Percentiles rank a stretch among this genome's conserved stretches.
Evolutionary conservation across 2,888 invertebrate species (phyloP).

Genomic region (Lysandra coridon): DNA sequence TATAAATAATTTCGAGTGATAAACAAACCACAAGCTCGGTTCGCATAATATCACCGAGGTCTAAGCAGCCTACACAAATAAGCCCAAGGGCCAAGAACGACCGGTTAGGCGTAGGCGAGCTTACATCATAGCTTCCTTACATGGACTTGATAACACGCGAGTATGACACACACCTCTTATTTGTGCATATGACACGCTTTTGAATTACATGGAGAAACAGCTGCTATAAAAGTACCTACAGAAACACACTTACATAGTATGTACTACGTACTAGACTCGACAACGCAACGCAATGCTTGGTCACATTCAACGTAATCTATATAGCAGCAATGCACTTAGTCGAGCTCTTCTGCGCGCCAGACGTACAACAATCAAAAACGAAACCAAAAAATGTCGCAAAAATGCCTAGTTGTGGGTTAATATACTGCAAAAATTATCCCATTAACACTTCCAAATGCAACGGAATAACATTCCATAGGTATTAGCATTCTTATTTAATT

Average conservation of each 20-base stretch:
- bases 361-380: too few relatives aligned
- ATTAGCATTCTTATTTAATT: too few relatives aligned
- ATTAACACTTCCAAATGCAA: too few relatives aligned
- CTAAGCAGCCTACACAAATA: constrained; percentile 37
- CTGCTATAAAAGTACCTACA: constrained; percentile 4
- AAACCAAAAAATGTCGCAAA: too few relatives aligned
- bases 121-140: constrained; percentile 44
- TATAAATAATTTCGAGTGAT: constrained; percentile 36
- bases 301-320: too few relatives aligned
- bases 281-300: too few relatives aligned
- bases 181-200: constrained; percentile 13
- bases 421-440: too few relatives aligned
- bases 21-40: not conserved
- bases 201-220: not conserved
- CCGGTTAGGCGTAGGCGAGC: constrained; percentile 36
- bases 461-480: too few relatives aligned
- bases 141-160: constrained; percentile 35
- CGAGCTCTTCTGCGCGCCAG: too few relatives aligned
- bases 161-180: constrained; percentile 32
- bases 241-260: not conserved
- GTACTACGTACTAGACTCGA: too few relatives aligned
- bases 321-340: too few relatives aligned
- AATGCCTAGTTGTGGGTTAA: too few relatives aligned
- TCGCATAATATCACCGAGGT: not conserved
- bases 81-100: constrained; percentile 36